Percentiles rank a stretch among this genome's conserved stretches.
phyloP scores from a whole-genome alignment of 2,888 invertebrate species.

The Dioctria rufipes region DNA sequence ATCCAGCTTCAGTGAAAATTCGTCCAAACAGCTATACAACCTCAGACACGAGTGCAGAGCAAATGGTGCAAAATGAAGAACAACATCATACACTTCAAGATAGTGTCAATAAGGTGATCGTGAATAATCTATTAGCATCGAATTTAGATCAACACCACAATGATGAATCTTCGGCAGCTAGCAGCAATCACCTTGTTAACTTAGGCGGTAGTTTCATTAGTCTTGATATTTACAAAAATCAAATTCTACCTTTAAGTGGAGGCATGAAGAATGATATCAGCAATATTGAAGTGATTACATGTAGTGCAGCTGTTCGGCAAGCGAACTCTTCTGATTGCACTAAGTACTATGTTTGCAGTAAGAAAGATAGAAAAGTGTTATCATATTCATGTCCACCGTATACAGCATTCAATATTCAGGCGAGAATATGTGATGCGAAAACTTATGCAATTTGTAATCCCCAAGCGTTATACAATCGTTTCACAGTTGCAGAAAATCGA shows the following conservation, averaged over 20 bases:
- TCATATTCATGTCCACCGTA: constrained; percentile 72
- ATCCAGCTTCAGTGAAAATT: constrained; percentile 64
- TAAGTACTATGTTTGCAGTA: constrained; percentile 73
- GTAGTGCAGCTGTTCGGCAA: constrained; percentile 70
- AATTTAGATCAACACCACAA: constrained; percentile 27
- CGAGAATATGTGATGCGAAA: constrained; percentile 71
- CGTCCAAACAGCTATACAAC: constrained; percentile 66
- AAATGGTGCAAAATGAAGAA: constrained; percentile 61
- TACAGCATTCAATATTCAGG: constrained; percentile 72
- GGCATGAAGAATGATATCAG: neutral
- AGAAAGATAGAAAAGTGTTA: constrained; percentile 69
- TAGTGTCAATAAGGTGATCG: constrained; percentile 54
- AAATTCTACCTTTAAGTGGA: constrained; percentile 63
- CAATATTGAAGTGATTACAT: constrained; percentile 69
- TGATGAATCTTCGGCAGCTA: neutral
- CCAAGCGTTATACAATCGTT: constrained; percentile 61
- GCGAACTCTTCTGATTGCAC: constrained; percentile 73
- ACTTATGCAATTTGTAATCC: constrained; percentile 69
- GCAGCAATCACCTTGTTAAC: constrained; percentile 64
- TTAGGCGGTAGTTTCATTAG: constrained; percentile 68
- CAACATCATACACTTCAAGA: constrained; percentile 8
- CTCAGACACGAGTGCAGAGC: constrained; percentile 64
- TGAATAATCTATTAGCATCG: constrained; percentile 56
- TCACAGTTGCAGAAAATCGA: constrained; percentile 65
- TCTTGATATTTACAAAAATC: constrained; percentile 67